A percentile compares a stretch with the other conserved stretches of the same genome.
These are phyloP conservation scores for Solen grandis DNA, from an alignment of 1,140 invertebrate species.

Conservation along the genomic window DNA sequence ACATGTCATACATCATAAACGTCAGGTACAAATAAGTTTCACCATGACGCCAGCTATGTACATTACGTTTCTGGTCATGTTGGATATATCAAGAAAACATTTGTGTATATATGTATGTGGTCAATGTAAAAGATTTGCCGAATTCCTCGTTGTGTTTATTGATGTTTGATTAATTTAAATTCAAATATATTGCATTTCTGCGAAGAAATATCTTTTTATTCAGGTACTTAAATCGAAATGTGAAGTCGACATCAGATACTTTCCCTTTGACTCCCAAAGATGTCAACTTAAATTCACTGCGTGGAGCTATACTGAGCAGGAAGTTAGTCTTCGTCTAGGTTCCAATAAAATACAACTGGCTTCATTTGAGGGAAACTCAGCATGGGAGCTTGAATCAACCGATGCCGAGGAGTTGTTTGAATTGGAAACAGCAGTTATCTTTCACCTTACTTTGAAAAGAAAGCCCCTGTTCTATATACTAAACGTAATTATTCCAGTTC, in stretches of 20 bases:
- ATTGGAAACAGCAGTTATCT: constrained; percentile 84
- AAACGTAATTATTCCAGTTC: constrained; percentile 58
- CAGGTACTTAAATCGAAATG: constrained; percentile 99
- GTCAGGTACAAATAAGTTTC: no score
- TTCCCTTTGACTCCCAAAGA: constrained; percentile 95
- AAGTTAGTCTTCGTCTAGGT: constrained; percentile 37
- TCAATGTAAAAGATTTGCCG: constrained; percentile 11
- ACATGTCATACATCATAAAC: no score
- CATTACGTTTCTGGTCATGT: no score
- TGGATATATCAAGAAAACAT: no score
- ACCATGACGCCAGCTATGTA: no score
- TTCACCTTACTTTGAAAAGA: constrained; percentile 52
- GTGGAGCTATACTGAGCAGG: constrained; percentile 87
- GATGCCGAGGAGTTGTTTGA: not conserved
- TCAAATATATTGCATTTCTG: no score
- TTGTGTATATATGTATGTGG: no score
- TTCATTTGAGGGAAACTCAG: constrained; percentile 27
- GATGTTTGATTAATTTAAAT: not conserved
- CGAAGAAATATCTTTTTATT: constrained; percentile 78
- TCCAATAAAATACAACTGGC: constrained; percentile 31
- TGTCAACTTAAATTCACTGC: constrained; percentile 92
- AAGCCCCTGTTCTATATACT: constrained; percentile 48
- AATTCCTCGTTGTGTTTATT: not conserved
- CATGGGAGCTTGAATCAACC: constrained; percentile 45
- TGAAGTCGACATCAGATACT: constrained; percentile 96